Evolutionary conservation across 2,888 invertebrate genomes (phyloP), one percentile per base, ranked within the genome.

Genomic region (Oscheius sp.): DNA sequence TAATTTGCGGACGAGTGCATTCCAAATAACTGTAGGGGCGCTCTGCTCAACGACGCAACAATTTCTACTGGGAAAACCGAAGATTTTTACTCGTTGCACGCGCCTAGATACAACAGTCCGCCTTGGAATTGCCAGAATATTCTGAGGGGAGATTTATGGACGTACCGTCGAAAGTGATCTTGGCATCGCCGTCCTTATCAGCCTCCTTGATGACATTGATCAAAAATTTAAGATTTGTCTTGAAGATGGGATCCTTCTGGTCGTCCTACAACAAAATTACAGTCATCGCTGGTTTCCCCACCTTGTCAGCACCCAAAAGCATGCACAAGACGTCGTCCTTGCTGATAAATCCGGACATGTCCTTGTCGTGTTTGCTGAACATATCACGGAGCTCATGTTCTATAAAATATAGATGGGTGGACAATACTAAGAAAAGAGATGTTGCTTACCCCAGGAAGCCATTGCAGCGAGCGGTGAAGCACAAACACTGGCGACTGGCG

Each of bases 141-240:
- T 52, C 46, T 64, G 12, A 9, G 52, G 13, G 46, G 21, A 45
- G 27, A 53, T 2, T 27, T 35, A 18, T n/a, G 18, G 56, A 35
- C 61, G 18, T 72, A 83, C 83, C 83, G 21, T 86, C 83, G 72
- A 86, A 86, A 27, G 77, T 84, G 58, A 86, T 86, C 77, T 85
- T 85, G 41, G 78, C 75, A 66, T 86, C 86, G 27, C 85, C 85
- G 66, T 86, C 84, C 72, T 85, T 81, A 72, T 86, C 86, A 9
- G 86, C 86, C 69, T 80, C 78, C 77, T 86, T 86, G 69, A 86
- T 83, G 52, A 82, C 76, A 55, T 83, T 80, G 74, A 86, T 86
- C 35, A 86, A 74, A 75, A 86, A 86, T 64, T 83, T 82, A 55
- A 86, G 77, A 69, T 86, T 86, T 12, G 85, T 85, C 77, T 81